Percentiles rank a stretch among this genome's conserved stretches.
Conservation (phyloP, 2,888 invertebrate genomes). For the Fragum whitleyi region DNA sequence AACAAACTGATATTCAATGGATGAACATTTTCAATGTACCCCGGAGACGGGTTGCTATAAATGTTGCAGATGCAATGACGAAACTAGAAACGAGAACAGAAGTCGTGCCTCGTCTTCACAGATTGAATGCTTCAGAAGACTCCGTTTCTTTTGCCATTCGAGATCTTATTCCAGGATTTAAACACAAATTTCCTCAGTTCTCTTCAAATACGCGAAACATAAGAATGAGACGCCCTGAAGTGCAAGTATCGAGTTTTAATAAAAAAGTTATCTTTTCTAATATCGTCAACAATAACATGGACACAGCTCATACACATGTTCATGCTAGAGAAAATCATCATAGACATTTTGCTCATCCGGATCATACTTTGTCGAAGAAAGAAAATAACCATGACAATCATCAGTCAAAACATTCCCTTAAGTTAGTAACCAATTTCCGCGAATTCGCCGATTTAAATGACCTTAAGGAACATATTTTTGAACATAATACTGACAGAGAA, state of each 20-base stretch:
- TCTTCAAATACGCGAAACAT: not conserved
- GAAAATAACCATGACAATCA: not conserved
- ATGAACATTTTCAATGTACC: constrained; percentile 49
- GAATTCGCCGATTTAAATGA: not conserved
- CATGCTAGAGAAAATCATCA: not conserved
- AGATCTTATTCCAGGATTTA: constrained; percentile 12
- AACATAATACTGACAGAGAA: not conserved
- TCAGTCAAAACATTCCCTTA: not conserved
- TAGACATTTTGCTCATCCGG: not conserved
- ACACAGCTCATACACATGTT: not conserved
- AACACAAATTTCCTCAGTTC: not conserved
- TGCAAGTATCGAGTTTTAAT: too few relatives aligned
- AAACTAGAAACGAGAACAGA: not conserved
- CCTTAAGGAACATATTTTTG: not conserved
- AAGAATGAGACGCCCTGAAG: not conserved
- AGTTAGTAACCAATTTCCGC: not conserved
- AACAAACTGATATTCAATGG: constrained; percentile 36
- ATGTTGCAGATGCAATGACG: not conserved
- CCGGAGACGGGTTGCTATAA: not conserved
- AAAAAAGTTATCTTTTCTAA: not conserved
- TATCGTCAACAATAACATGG: not conserved
- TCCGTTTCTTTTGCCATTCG: constrained; percentile 6
- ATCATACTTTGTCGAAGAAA: not conserved
- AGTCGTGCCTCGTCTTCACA: not conserved
- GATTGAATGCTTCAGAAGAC: not conserved